A percentile compares a stretch with the other conserved stretches of the same genome.
These are phyloP conservation scores for Heliconius charithonia DNA, from an alignment of 2,888 invertebrate species.

Conservation along the genomic window DNA sequence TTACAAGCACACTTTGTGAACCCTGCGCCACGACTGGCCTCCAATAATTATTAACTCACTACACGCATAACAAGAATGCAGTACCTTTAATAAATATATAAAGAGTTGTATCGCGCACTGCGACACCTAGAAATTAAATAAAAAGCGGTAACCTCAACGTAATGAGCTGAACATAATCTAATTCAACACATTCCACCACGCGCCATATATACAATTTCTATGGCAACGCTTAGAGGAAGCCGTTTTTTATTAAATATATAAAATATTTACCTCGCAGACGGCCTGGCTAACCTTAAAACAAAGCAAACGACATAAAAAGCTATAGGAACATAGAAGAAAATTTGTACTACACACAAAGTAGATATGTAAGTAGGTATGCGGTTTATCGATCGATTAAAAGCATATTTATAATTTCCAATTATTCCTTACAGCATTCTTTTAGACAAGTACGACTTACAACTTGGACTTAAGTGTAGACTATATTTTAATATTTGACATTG, in stretches of 20 bases:
- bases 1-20: no score
- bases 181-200: conserved; percentile 45
- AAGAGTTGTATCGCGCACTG: background rate
- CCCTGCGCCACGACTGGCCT: no score
- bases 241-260: conserved; percentile 31
- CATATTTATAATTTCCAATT: conserved; percentile 20
- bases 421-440: conserved; percentile 18
- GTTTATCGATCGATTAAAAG: conserved; percentile 12
- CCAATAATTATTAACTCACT: background rate
- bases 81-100: background rate
- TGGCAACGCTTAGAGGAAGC: conserved; percentile 31
- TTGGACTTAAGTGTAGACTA: background rate
- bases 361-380: background rate
- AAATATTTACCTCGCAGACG: conserved; percentile 27
- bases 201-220: conserved; percentile 39
- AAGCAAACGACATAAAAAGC: conserved; percentile 1
- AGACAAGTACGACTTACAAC: background rate
- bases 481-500: conserved; percentile 1
- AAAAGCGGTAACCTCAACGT: conserved; percentile 33
- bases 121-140: conserved; percentile 7
- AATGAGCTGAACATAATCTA: conserved; percentile 32
- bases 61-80: background rate
- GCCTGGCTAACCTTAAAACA: conserved; percentile 30
- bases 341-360: background rate
- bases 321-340: conserved; percentile 19